Evolutionary conservation across 1,140 invertebrate species (phyloP).

Genomic region (Drosophila orena): DNA sequence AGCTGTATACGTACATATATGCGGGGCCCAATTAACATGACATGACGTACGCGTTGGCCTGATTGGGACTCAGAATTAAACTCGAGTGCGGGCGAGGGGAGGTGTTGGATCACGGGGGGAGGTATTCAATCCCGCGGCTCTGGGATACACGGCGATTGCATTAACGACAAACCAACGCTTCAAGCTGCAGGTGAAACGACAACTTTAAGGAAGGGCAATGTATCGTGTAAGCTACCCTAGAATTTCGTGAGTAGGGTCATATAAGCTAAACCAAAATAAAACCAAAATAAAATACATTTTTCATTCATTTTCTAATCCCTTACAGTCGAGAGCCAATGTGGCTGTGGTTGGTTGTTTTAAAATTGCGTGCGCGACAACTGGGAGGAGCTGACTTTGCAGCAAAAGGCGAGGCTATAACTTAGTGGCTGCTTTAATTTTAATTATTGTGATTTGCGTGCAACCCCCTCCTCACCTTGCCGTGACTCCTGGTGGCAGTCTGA

Average conservation of each 20-base stretch:
- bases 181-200: slow-evolving; percentile 49
- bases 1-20: slow-evolving; percentile 4
- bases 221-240: neutral
- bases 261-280: neutral
- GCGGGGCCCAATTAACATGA: slow-evolving; percentile 73
- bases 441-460: slow-evolving; percentile 57
- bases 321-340: neutral
- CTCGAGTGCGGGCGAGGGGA: neutral
- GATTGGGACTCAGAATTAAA: slow-evolving; percentile 60
- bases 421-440: slow-evolving; percentile 79
- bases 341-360: neutral
- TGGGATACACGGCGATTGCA: slow-evolving; percentile 56
- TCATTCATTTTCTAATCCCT: too few species aligned
- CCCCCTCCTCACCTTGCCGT: neutral
- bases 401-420: slow-evolving; percentile 54
- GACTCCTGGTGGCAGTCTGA: slow-evolving; percentile 39
- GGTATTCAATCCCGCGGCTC: slow-evolving; percentile 2
- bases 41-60: slow-evolving; percentile 74
- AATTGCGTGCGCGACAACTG: slow-evolving; percentile 29
- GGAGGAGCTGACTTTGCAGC: slow-evolving; percentile 10
- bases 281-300: neutral
- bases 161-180: slow-evolving; percentile 65
- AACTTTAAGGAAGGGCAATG: neutral
- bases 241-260: too few species aligned
- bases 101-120: slow-evolving; percentile 19